Evolutionary conservation across 2,113 vertebrate species (phyloP).

Genomic region (Sturnira hondurensis): DNA sequence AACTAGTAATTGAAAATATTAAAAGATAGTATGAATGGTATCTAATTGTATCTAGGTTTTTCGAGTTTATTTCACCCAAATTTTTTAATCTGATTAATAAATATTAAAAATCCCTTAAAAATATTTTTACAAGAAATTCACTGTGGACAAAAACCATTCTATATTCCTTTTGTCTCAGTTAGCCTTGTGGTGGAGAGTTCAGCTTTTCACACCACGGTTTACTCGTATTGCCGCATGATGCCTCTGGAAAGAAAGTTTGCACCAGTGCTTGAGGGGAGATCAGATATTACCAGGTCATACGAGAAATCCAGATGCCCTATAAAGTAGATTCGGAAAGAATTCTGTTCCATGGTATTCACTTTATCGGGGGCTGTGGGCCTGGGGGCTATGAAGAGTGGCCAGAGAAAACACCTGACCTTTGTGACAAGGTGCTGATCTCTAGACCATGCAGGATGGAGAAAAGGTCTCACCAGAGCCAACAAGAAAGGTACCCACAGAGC

Average conservation of each 20-base stretch:
- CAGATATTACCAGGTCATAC: not conserved
- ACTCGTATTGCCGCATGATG: not conserved
- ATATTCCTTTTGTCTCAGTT: not conserved
- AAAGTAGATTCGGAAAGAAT: not conserved
- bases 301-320: not conserved
- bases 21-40: not conserved
- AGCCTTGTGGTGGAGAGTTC: not conserved
- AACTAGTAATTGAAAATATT: not conserved
- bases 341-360: not conserved
- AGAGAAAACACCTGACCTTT: not conserved
- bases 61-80: not conserved
- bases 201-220: not conserved
- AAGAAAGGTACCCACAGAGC: not conserved
- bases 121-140: not conserved
- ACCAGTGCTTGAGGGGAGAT: not conserved
- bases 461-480: not conserved
- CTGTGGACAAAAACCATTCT: not conserved
- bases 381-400: not conserved
- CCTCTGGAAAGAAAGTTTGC: not conserved
- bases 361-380: not conserved
- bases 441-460: not conserved
- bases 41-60: not conserved
- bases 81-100: constrained; percentile 11
- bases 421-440: not conserved
- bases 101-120: not conserved